phyloP scores from a whole-genome alignment of 2,888 invertebrate species.

The Trichopria drosophilae region DNA sequence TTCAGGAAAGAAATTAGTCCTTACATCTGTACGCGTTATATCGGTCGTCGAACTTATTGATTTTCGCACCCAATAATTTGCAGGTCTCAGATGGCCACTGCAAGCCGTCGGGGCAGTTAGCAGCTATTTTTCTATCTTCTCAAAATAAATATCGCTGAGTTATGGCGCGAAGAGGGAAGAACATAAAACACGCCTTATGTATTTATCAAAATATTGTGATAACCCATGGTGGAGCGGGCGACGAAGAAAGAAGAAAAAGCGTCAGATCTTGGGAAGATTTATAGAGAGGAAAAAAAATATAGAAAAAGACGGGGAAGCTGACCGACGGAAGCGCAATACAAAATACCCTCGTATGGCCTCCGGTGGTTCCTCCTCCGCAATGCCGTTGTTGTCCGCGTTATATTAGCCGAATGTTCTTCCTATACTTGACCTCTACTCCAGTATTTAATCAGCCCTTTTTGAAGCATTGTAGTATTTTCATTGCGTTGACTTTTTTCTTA shows the following conservation, averaged over 20 bases:
- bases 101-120: slow-evolving; percentile 31
- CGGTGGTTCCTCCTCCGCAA: too few species aligned
- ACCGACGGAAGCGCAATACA: too few species aligned
- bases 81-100: slow-evolving; percentile 39
- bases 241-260: slow-evolving; percentile 4
- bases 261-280: slow-evolving; percentile 37
- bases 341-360: too few species aligned
- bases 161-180: slow-evolving; percentile 43
- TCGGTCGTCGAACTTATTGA: slow-evolving; percentile 40
- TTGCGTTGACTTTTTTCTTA: too few species aligned
- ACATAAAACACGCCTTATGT: slow-evolving; percentile 51
- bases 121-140: slow-evolving; percentile 50
- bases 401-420: too few species aligned
- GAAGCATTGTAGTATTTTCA: too few species aligned
- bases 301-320: slow-evolving; percentile 25
- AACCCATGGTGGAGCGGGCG: slow-evolving; percentile 41
- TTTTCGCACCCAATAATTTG: slow-evolving; percentile 39
- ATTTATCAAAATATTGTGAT: slow-evolving; percentile 58
- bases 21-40: too few species aligned
- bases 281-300: slow-evolving; percentile 29
- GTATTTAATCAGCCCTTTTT: too few species aligned
- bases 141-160: slow-evolving; percentile 53
- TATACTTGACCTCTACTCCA: too few species aligned
- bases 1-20: too few species aligned
- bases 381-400: too few species aligned